These are phyloP conservation scores for Spilogale gracilis DNA, from an alignment of 2,113 vertebrate genomes.

Conservation along the genomic window DNA sequence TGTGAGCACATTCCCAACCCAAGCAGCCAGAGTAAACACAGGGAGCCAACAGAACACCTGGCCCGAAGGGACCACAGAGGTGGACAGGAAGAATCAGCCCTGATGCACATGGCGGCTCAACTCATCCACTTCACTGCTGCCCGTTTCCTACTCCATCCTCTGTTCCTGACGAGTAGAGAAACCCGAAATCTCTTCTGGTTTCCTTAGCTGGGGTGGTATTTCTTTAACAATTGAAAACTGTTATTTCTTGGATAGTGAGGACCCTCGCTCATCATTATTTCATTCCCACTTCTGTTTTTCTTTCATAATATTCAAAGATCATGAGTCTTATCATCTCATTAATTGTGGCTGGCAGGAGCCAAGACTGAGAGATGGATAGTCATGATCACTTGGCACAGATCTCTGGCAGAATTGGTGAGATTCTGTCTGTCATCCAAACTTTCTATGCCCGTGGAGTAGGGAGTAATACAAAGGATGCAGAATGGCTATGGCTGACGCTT, in stretches of 20 bases:
- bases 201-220: background rate
- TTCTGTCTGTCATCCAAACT: slow-evolving; percentile 58
- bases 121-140: accelerated
- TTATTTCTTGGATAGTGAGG: slow-evolving; percentile 40
- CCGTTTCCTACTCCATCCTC: accelerated
- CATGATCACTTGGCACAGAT: slow-evolving; percentile 58
- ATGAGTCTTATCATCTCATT: slow-evolving; percentile 65
- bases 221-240: background rate
- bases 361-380: slow-evolving; percentile 51
- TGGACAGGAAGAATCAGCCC: accelerated
- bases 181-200: background rate
- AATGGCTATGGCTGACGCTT: background rate
- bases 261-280: background rate
- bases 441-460: background rate
- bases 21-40: no score
- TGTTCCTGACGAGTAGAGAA: background rate
- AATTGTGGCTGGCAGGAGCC: slow-evolving; percentile 64
- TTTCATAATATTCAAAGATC: slow-evolving; percentile 44
- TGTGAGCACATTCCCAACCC: accelerated
- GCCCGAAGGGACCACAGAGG: accelerated
- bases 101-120: background rate
- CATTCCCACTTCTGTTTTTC: slow-evolving; percentile 52
- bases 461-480: no score
- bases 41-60: no score
- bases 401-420: slow-evolving; percentile 62